Evolutionary conservation across 2,888 invertebrate species (phyloP).

Genomic region (Sturmia bella): DNA sequence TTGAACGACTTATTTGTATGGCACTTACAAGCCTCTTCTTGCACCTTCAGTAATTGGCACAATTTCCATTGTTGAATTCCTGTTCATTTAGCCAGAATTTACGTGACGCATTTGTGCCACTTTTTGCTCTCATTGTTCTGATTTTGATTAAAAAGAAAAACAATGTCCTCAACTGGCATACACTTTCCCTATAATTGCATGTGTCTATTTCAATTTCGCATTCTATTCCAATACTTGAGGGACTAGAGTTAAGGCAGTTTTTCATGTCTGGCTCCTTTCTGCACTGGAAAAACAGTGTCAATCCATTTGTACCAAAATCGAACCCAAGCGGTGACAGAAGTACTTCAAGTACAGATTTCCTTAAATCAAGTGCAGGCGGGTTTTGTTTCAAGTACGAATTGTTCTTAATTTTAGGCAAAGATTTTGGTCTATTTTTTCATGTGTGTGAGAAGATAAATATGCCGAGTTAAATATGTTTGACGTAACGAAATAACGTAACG

Average conservation of each 20-base stretch:
- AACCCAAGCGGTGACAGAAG: too few species aligned
- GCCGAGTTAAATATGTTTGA: too few species aligned
- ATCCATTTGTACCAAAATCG: constrained; percentile 34
- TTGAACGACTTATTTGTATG: constrained; percentile 63
- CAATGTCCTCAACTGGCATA: neutral
- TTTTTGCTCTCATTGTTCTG: neutral
- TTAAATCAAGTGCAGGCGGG: too few species aligned
- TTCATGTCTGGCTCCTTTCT: neutral
- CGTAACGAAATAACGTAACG: too few species aligned
- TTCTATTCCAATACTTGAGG: constrained; percentile 2
- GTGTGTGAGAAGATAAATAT: too few species aligned
- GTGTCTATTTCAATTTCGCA: constrained; percentile 4
- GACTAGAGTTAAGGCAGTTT: neutral
- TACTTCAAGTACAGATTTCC: too few species aligned
- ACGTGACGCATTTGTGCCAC: constrained; percentile 22
- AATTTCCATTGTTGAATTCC: constrained; percentile 37
- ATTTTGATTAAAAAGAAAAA: too few species aligned
- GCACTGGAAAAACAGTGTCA: constrained; percentile 9
- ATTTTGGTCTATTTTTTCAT: too few species aligned
- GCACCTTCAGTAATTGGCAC: constrained; percentile 45
- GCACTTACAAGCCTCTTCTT: constrained; percentile 43
- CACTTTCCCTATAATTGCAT: neutral
- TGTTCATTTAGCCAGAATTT: constrained; percentile 24
- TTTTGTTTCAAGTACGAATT: too few species aligned
- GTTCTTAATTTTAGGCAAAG: too few species aligned